Conservation (phyloP, 2,113 vertebrate species). For the Malurus cyaneus region DNA sequence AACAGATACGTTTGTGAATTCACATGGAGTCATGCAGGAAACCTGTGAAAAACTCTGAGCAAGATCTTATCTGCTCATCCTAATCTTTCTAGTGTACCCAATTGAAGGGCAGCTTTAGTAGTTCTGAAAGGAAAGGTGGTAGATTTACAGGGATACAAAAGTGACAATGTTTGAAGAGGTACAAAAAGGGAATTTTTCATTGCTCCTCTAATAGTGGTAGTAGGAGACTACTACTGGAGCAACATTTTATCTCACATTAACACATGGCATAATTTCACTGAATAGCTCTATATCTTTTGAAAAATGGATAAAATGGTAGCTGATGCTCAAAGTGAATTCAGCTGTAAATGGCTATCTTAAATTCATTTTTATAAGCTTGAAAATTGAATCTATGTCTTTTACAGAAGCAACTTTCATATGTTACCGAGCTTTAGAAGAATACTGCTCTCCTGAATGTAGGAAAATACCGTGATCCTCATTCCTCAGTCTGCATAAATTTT, state of each 20-base stretch:
- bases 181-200: background rate
- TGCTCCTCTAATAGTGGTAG: background rate
- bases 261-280: background rate
- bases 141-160: background rate
- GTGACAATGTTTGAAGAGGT: background rate
- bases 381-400: background rate
- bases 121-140: background rate
- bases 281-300: background rate
- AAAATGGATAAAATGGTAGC: background rate
- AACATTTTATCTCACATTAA: background rate
- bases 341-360: background rate
- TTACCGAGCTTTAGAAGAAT: background rate
- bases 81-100: background rate
- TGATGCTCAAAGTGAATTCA: background rate
- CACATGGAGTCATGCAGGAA: background rate
- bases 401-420: background rate
- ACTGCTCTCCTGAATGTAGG: background rate
- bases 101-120: background rate
- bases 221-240: background rate
- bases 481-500: background rate
- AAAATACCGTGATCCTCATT: background rate
- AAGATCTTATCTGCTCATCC: background rate
- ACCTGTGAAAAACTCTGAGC: background rate
- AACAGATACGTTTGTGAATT: background rate
- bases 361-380: background rate